Base-by-base conservation (phyloP, 2,797 vertebrate genomes). In the Sus cebifrons region DNA sequence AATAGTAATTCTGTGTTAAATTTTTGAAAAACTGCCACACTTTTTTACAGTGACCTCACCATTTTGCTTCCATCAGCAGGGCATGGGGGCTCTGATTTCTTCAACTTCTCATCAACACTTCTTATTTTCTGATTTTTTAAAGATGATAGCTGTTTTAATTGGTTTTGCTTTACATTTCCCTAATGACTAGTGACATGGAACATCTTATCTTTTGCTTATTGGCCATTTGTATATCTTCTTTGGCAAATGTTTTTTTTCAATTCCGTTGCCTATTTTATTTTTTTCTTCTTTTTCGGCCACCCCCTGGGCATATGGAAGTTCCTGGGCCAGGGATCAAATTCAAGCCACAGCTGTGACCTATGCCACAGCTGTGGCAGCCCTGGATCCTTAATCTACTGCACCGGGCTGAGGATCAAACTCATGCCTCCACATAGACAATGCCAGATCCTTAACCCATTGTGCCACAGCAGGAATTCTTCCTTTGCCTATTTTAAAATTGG, bases 71-170 rank as follows among this genome's bases (percentile, higher is more conserved):
- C 20, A 77, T 36, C 6, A 49, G 16, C 68, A 89, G 60, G 71
- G 27, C 64, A 11, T 3, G 49, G 77, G 10, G 54, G 4, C 73
- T 91, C 40, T 8, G 68, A 2, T 79, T 95, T 67, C 56, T 91
- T n/a, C 27, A 88, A 1, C 58, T 73, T 52, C 21, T 88, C 27
- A 84, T 1, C 60, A 79, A 73, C n/a, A 44, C 44, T 85, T 95
- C 13, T 87, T 84, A 79, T 74, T 95, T 88, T 68, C 58, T 94
- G 27, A 85, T 60, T 65, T 85, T 36, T 40, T 73, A 87, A 56
- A 23, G 73, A 27, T 71, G 71, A 44, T 44, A 79, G 58, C 20
- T 44, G 74, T 96, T 65, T 16, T 89, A 67, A 49, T 60, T 60
- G n/a, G 29, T 92, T 91, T 96, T 60, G 23, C n/a, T 73, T 89